Base-by-base conservation (phyloP, 2,888 invertebrate species). In the Sympetrum striolatum region DNA sequence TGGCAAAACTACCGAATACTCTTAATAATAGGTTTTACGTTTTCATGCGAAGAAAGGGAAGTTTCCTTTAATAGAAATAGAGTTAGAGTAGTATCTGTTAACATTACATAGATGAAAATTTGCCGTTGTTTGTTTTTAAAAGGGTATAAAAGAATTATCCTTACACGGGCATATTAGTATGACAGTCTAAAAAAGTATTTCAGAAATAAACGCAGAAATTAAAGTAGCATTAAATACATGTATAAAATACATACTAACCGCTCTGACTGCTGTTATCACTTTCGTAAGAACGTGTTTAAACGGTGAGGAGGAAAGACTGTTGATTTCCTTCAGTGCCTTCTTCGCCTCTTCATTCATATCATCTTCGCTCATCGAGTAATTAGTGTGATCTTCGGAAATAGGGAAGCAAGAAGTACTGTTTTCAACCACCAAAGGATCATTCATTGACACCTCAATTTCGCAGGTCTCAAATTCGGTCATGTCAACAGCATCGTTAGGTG, bases 391-490 rank as follows among this genome's bases (percentile, higher is more conserved):
- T 2, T 90, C 90, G 14, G 73, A 90, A 22, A 91, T 90, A 8
- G 91, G 91, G 53, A 91, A 91, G 81, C 91, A 91, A 0, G 90
- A 37, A 18, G 90, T 53, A 14, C 37, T 86, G 60, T 86, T 86
- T 64, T 86, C 86, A 35, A 81, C 79, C 35, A 90, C 80, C 18
- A 90, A 73, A 39, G 91, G 64, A 25, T 80, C 90, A 8, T 90
- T 91, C 82, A 90, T 91, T 15, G 90, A 91, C 35, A 91, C 90
- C 58, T 91, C 91, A 44, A 91, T 80, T 81, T 91, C 91, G 81
- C 91, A 91, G 15, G 91, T 91, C 37, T 91, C 91, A 81, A 91
- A 90, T n/a, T 90, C 90, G 8, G 90, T 90, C 15, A 91, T 48
- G 48, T 91, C 91, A 58, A 91, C 91, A 10, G 81, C 91, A 44